Evolutionary conservation across 2,888 invertebrate genomes (phyloP).

Genomic region (Scaptomyza reducta): DNA sequence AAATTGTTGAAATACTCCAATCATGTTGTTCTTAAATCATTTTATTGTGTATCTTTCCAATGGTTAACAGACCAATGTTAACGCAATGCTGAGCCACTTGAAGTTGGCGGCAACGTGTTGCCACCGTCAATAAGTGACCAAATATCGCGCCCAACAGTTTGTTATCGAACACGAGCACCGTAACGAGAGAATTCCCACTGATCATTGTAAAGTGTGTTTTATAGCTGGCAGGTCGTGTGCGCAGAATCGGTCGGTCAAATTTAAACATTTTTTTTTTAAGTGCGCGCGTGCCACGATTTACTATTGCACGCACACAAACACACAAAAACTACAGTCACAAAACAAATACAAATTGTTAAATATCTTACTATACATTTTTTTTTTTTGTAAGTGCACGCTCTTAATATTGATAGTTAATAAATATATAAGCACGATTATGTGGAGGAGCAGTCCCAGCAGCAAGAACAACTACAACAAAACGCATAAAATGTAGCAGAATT

Average conservation of each 20-base stretch:
- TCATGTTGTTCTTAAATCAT: too few relatives aligned
- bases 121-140: slow-evolving; percentile 10
- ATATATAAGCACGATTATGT: slow-evolving; percentile 6
- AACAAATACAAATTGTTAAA: slow-evolving; percentile 41
- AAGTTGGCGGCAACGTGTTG: neutral
- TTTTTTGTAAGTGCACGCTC: slow-evolving; percentile 56
- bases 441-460: slow-evolving; percentile 25
- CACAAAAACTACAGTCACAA: slow-evolving; percentile 39
- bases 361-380: neutral
- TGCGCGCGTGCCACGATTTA: slow-evolving; percentile 60
- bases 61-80: slow-evolving; percentile 9
- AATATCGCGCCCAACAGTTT: neutral
- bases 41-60: neutral
- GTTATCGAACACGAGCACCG: slow-evolving; percentile 19
- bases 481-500: slow-evolving; percentile 68
- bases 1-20: neutral
- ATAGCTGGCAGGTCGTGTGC: slow-evolving; percentile 52
- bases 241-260: slow-evolving; percentile 53
- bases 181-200: slow-evolving; percentile 7
- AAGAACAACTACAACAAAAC: slow-evolving; percentile 28
- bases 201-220: slow-evolving; percentile 54
- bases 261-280: slow-evolving; percentile 49
- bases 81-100: slow-evolving; percentile 14
- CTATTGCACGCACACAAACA: slow-evolving; percentile 39
- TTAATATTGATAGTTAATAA: slow-evolving; percentile 9